A percentile compares a stretch with the other conserved stretches of the same genome.
These are phyloP conservation scores for Lagorchestes hirsutus DNA, from an alignment of 2,797 vertebrate species.

Conservation along the genomic window DNA sequence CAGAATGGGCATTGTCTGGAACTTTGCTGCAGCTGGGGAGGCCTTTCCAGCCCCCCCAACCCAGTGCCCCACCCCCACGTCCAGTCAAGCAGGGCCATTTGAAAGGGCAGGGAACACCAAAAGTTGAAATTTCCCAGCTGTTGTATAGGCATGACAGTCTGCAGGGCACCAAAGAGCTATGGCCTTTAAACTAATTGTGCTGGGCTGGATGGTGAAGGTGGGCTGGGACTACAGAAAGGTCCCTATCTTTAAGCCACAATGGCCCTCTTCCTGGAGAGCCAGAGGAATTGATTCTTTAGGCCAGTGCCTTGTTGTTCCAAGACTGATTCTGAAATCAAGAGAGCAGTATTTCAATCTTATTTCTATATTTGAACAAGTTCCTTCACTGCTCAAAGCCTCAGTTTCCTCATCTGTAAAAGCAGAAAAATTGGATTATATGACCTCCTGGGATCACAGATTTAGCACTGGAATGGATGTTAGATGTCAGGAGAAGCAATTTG, in stretches of 20 bases:
- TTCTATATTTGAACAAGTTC: not conserved
- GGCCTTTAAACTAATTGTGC: not conserved
- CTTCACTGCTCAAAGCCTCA: not conserved
- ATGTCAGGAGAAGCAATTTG: not conserved
- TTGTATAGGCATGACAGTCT: not conserved
- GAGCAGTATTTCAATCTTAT: not conserved
- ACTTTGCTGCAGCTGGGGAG: not conserved
- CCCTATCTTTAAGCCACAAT: not conserved
- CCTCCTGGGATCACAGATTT: not conserved
- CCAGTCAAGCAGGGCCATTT: not conserved
- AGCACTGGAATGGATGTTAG: not conserved
- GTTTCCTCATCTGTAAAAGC: not conserved
- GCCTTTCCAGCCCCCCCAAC: not conserved
- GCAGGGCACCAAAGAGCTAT: not conserved
- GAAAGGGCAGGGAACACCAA: not conserved
- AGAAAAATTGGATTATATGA: not conserved
- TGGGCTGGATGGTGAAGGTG: not conserved
- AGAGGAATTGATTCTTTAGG: not conserved
- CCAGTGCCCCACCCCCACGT: not conserved
- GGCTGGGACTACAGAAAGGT: not conserved
- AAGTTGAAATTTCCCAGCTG: not conserved
- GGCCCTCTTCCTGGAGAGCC: not conserved
- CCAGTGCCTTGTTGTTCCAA: not conserved
- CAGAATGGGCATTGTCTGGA: constrained; percentile 10
- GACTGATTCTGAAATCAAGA: not conserved